A percentile compares a stretch with the other conserved stretches of the same genome.
Evolutionary conservation across 2,113 vertebrate genomes (phyloP).

Genomic region (Tyto alba): DNA sequence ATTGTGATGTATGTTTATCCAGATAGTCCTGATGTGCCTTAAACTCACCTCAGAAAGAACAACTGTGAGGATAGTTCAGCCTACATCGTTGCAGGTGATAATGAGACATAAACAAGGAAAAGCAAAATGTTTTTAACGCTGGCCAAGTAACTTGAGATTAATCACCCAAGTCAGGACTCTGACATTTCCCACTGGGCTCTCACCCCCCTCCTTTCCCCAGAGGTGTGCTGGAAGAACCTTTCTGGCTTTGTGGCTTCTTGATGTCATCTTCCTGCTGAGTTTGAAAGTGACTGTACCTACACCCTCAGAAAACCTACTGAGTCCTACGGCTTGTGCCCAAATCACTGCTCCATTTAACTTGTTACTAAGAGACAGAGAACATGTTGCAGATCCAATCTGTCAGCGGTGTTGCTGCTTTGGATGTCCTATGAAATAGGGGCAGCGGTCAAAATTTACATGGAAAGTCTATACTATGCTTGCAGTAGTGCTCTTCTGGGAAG

Average conservation of each 20-base stretch:
- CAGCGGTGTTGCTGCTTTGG: rapidly evolving
- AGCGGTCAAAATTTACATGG: background rate
- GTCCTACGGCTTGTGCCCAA: background rate
- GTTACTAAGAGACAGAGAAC: background rate
- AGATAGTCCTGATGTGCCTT: background rate
- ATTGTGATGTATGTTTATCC: background rate
- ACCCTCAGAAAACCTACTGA: background rate
- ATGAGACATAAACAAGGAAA: background rate
- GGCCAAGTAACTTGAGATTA: background rate
- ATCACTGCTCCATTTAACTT: background rate
- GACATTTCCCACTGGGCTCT: background rate
- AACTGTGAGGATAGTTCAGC: background rate
- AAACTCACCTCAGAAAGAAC: background rate
- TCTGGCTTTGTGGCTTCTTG: background rate
- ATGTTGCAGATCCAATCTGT: background rate
- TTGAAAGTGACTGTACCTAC: background rate
- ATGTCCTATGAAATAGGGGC: background rate
- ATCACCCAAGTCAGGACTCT: background rate
- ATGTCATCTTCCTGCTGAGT: background rate
- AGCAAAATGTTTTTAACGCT: background rate
- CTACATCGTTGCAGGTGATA: background rate
- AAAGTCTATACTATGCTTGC: background rate
- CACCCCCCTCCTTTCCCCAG: background rate
- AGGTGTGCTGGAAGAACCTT: background rate
- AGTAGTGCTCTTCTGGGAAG: background rate